Percentiles rank a stretch among this genome's conserved stretches.
Evolutionary conservation across 2,113 vertebrate genomes (phyloP).

Genomic region (Gymnorhina tibicen): DNA sequence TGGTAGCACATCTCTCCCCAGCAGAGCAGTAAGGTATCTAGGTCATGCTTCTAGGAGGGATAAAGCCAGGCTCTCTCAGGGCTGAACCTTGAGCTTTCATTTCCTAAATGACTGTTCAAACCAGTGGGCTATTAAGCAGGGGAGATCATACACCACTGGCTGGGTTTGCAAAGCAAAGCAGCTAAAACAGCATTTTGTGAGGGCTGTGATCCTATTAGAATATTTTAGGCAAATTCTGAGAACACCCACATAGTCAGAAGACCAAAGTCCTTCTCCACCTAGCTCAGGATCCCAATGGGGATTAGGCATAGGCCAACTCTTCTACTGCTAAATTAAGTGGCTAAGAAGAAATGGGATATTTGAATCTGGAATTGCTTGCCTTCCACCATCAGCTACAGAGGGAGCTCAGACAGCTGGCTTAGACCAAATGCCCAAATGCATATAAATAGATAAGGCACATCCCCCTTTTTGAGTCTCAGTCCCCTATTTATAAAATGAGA

Average conservation of each 20-base stretch:
- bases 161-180: slow-evolving; percentile 49
- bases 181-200: neutral
- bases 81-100: slow-evolving; percentile 25
- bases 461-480: neutral
- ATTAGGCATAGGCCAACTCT: neutral
- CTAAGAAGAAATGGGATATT: neutral
- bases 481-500: neutral
- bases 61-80: slow-evolving; percentile 15
- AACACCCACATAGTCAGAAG: neutral
- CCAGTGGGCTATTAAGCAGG: neutral
- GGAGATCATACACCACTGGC: neutral
- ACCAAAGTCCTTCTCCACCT: neutral
- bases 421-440: neutral
- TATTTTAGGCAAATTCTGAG: slow-evolving; percentile 29
- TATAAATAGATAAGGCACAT: neutral
- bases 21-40: slow-evolving; percentile 3
- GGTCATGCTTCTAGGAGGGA: slow-evolving; percentile 30
- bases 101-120: slow-evolving; percentile 49
- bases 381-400: neutral
- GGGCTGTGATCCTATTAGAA: slow-evolving; percentile 10
- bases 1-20: neutral
- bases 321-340: neutral
- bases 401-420: neutral
- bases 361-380: neutral
- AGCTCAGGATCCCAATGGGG: neutral